These are phyloP conservation scores for Parascotia fuliginaria DNA, from an alignment of 2,888 invertebrate genomes.

Conservation along the genomic window DNA sequence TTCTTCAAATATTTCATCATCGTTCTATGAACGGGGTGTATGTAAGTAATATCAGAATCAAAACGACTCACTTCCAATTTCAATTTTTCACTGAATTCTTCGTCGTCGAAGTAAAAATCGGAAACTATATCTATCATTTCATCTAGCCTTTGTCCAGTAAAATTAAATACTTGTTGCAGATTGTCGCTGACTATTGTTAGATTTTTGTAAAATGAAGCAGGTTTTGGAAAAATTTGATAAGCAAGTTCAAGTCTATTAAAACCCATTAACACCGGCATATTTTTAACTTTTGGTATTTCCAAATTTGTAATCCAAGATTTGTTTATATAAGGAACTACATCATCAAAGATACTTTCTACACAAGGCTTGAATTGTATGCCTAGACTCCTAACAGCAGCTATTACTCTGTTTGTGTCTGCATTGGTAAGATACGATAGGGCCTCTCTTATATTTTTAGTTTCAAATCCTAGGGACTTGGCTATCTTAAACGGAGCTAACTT, in stretches of 20 bases:
- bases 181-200: slow-evolving; percentile 29
- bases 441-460: slow-evolving; percentile 5
- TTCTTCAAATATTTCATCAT: slow-evolving; percentile 47
- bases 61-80: slow-evolving; percentile 48
- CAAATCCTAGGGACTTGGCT: slow-evolving; percentile 4
- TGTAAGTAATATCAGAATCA: slow-evolving; percentile 56
- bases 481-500: slow-evolving; percentile 7
- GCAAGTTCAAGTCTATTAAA: slow-evolving; percentile 46
- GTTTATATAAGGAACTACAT: slow-evolving; percentile 4
- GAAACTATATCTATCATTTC: slow-evolving; percentile 42
- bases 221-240: slow-evolving; percentile 5
- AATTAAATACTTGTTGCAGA: slow-evolving; percentile 34
- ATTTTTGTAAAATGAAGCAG: slow-evolving; percentile 34
- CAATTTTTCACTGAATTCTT: slow-evolving; percentile 26
- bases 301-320: slow-evolving; percentile 2
- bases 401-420: background rate
- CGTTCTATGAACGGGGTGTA: slow-evolving; percentile 53
- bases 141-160: slow-evolving; percentile 21
- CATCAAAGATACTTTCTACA: slow-evolving; percentile 7
- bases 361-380: slow-evolving; percentile 12
- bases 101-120: slow-evolving; percentile 59
- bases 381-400: background rate
- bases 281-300: slow-evolving; percentile 5
- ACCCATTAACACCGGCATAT: slow-evolving; percentile 9
- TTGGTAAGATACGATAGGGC: slow-evolving; percentile 6